Conservation (phyloP, 2,888 invertebrate genomes). For the Penaeus monodon region DNA sequence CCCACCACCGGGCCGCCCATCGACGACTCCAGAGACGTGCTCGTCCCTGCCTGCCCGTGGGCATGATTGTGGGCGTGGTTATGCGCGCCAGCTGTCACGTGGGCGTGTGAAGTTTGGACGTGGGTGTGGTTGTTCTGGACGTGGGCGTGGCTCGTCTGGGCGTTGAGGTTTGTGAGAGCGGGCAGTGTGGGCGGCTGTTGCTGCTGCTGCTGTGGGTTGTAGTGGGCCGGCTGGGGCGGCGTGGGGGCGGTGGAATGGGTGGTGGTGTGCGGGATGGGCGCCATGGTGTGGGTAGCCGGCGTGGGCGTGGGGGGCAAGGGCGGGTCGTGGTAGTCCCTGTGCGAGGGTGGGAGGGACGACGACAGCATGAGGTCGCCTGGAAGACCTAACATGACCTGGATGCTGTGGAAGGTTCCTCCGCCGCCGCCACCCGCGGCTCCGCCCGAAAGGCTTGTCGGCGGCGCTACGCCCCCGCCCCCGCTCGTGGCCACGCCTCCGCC, state of each 20-base stretch:
- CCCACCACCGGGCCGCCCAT: constrained; percentile 46
- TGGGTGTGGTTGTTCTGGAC: constrained; percentile 20
- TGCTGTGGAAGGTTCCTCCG: constrained; percentile 66
- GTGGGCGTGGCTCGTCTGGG: constrained; percentile 27
- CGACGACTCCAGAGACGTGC: constrained; percentile 47
- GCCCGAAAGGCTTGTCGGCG: neutral
- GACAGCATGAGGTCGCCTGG: constrained; percentile 59
- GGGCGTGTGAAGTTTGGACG: neutral
- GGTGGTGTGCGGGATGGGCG: constrained; percentile 25
- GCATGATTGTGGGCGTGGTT: neutral
- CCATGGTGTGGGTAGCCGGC: constrained; percentile 19
- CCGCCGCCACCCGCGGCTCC: neutral
- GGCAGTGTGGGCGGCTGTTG: neutral
- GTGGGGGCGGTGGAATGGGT: constrained; percentile 37
- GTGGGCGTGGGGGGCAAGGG: constrained; percentile 9
- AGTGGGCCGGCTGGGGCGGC: constrained; percentile 36
- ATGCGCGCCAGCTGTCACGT: neutral
- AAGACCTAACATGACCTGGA: constrained; percentile 67
- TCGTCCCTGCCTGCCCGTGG: constrained; percentile 8
- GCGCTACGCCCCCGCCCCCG: neutral
- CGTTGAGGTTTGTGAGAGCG: constrained; percentile 8
- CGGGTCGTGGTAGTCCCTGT: constrained; percentile 30
- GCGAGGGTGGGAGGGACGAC: constrained; percentile 7
- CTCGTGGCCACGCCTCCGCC: neutral
- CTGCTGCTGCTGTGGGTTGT: constrained; percentile 20